Evolutionary conservation across 2,888 invertebrate species (phyloP), one percentile per base, ranked within the genome.

Genomic region (Tenthredo notha): DNA sequence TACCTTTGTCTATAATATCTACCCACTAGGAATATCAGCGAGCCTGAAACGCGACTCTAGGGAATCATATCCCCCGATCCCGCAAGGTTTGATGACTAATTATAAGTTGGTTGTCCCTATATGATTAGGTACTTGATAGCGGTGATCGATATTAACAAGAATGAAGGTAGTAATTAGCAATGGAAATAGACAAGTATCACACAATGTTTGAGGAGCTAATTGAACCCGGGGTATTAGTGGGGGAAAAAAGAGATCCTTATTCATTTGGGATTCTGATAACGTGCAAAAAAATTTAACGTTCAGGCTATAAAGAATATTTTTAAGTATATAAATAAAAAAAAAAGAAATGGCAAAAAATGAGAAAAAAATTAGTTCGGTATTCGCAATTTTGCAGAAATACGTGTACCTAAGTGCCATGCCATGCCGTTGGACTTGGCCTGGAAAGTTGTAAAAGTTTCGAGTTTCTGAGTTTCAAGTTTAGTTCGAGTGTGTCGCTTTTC

Each of bases 401-500:
- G 54, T 47, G 77, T 33, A 77, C 43, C 74, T 74, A 74, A 74
- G 74, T 74, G 74, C 74, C 74, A n/a, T 33, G 33, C 67, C 40
- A n/a, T 33, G 33, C 67, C 40, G 74, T 74, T 74, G 77, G 77
- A 50, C 77, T 40, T 61, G 21, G 61, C n/a, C 15, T 61, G 37
- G 12, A 80, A 80, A 37, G 40, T 61, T 61, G 37, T 6, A 54
- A 58, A 80, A 80, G 80, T 80, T 80, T 80, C 37, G 61, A 80
- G 80, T 58, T 61, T 7, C 33, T 61, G 21, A 61, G 80, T 80
- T 80, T 61, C 21, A 80, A 58, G 77, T 77, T 77, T 50, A 50
- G 77, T 77, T 54, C 25, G 47, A 77, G 80, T 80, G 40, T 61
- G 80, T 40, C 61, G 58, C 80, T 80, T 80, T 80, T 61, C 29